A percentile compares a stretch with the other conserved stretches of the same genome.
These are phyloP conservation scores for Schizothorax lantsangensis DNA, from an alignment of 2,797 vertebrate genomes.

Conservation along the genomic window DNA sequence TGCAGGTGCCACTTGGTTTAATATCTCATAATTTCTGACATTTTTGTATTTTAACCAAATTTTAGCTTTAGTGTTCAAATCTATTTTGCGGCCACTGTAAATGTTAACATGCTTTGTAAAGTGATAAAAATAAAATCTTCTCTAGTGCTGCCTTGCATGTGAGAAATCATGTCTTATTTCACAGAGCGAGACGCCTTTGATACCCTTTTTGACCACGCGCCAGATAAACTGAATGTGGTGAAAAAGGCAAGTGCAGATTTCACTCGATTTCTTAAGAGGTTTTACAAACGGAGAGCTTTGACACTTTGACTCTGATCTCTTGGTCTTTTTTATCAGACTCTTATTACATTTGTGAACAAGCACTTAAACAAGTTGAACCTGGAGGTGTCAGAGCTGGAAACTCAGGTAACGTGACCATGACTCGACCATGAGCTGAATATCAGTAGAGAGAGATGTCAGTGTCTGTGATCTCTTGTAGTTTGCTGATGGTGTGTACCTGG, in stretches of 20 bases:
- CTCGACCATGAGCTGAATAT: background rate
- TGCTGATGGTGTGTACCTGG: constrained; percentile 89
- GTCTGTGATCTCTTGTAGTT: constrained; percentile 71
- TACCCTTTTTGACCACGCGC: constrained; percentile 88
- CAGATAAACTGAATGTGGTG: constrained; percentile 89
- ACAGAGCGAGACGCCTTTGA: constrained; percentile 90
- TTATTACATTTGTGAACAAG: constrained; percentile 90
- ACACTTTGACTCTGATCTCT: constrained; percentile 8
- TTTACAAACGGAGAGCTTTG: constrained; percentile 8
- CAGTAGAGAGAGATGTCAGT: background rate
- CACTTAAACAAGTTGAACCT: constrained; percentile 89
- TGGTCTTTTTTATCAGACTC: constrained; percentile 76
- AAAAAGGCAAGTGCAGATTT: constrained; percentile 79
- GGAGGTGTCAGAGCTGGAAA: constrained; percentile 89
- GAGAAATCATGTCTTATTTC: constrained; percentile 8
- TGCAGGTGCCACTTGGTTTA: background rate
- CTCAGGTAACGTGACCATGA: constrained; percentile 75
- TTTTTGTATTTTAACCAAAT: background rate
- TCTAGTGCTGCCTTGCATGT: background rate
- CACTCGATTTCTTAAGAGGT: background rate
- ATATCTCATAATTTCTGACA: background rate
- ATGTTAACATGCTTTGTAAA: background rate
- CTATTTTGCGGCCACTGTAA: background rate
- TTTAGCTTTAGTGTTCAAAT: background rate
- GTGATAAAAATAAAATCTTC: background rate